phyloP scores from a whole-genome alignment of 2,113 vertebrate species.

The Labeo rohita region DNA sequence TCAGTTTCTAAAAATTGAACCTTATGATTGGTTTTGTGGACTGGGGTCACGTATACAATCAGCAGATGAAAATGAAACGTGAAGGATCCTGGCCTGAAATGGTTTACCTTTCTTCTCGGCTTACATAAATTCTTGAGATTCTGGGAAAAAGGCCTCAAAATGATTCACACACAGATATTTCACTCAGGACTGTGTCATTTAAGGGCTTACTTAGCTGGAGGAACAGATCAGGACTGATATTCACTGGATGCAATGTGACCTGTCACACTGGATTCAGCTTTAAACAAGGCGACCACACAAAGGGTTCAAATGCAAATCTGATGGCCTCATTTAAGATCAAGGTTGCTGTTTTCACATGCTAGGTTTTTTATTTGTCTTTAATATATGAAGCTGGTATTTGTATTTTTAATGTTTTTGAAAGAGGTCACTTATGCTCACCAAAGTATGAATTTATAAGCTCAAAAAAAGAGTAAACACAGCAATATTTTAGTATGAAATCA shows the following conservation, averaged over 20 bases:
- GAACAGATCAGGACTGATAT: slow-evolving; percentile 34
- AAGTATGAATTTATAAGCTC: neutral
- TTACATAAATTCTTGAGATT: slow-evolving; percentile 30
- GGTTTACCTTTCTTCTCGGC: neutral
- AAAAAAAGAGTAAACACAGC: neutral
- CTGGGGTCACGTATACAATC: too few relatives aligned
- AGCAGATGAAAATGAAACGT: slow-evolving; percentile 1
- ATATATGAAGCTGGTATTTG: neutral
- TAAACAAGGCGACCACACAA: neutral
- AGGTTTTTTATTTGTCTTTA: neutral
- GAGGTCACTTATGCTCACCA: neutral
- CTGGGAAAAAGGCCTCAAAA: neutral
- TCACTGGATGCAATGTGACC: slow-evolving; percentile 42
- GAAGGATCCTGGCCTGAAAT: slow-evolving; percentile 14
- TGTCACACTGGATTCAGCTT: slow-evolving; percentile 38
- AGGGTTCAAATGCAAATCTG: neutral
- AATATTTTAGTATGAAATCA: neutral
- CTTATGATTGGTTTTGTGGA: too few relatives aligned
- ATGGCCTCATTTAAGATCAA: slow-evolving; percentile 5
- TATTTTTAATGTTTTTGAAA: neutral
- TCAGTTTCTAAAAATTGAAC: too few relatives aligned
- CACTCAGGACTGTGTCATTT: slow-evolving; percentile 24
- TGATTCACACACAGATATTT: slow-evolving; percentile 25
- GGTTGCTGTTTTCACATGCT: neutral
- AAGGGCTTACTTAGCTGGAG: slow-evolving; percentile 38